Conservation (phyloP, 2,888 invertebrate genomes). For the Drosophila tripunctata region DNA sequence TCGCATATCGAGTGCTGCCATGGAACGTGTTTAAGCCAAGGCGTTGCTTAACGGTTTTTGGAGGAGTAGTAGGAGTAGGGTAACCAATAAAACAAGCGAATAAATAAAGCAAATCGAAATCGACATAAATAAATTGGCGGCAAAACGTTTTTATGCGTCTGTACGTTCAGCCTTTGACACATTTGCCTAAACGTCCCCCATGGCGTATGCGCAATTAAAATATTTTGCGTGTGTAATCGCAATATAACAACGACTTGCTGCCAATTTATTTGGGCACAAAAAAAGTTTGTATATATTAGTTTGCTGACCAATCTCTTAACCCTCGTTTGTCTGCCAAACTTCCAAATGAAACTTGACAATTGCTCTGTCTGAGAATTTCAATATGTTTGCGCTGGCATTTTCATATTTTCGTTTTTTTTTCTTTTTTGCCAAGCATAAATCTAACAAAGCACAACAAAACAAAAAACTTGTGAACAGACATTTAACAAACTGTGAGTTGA, state of each 20-base stretch:
- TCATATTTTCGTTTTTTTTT: slow-evolving; percentile 33
- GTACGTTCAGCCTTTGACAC: slow-evolving; percentile 67
- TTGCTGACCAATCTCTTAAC: slow-evolving; percentile 4
- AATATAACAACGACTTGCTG: slow-evolving; percentile 12
- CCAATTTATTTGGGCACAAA: slow-evolving; percentile 29
- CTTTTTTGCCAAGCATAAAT: slow-evolving; percentile 52
- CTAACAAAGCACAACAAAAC: slow-evolving; percentile 24
- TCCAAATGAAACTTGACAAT: slow-evolving; percentile 41
- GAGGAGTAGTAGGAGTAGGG: neutral
- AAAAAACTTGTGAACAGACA: slow-evolving; percentile 24
- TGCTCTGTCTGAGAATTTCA: slow-evolving; percentile 67
- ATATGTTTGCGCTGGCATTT: slow-evolving; percentile 60
- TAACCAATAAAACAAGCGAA: slow-evolving; percentile 41
- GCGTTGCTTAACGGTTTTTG: slow-evolving; percentile 18
- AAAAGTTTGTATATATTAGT: slow-evolving; percentile 2
- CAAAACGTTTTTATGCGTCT: slow-evolving; percentile 68
- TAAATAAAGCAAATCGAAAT: slow-evolving; percentile 52
- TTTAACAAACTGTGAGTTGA: slow-evolving; percentile 21
- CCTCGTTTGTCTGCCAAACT: slow-evolving; percentile 3
- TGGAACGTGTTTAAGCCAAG: slow-evolving; percentile 46
- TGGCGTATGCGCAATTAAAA: slow-evolving; percentile 71
- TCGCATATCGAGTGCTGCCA: slow-evolving; percentile 46
- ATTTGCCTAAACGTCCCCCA: slow-evolving; percentile 53
- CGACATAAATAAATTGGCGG: slow-evolving; percentile 65
- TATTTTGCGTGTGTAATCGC: slow-evolving; percentile 34